Evolutionary conservation across 2,888 invertebrate genomes (phyloP), one percentile per base, ranked within the genome.

Genomic region (Eilema sororculum): DNA sequence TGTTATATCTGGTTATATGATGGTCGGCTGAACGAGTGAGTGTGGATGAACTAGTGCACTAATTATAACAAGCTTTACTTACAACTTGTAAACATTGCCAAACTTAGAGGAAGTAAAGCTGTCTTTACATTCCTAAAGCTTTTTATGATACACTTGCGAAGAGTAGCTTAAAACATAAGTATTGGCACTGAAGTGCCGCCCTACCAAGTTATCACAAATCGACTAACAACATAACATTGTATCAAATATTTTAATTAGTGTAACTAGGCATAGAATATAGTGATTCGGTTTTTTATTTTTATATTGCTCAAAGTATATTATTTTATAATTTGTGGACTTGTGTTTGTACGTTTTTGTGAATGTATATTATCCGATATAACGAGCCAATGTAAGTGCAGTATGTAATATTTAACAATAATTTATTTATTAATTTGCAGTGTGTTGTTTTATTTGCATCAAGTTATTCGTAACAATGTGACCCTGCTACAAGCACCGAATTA

Each of bases 351-450:
- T 92, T 91, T 93, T 91, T 87, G 80, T 82, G 82, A 82, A 89
- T 93, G 92, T 94, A 91, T 93, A 91, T 87, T 92, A 86, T 91
- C 90, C 86, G 90, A 89, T 91, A 90, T 93, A 94, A 90, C 90
- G 92, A 91, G 89, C 92, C 92, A 89, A 88, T 93, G 90, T 94
- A 93, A 92, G 93, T 91, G 94, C 93, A 93, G 93, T 94, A 93
- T 93, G 92, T 93, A 89, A 93, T 94, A 94, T 94, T 93, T 91
- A 94, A 94, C 93, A 93, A 95, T 94, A 94, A 95, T 95, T 95
- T 95, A 95, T 95, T 95, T 95, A 95, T 95, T 95, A 91, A 95
- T 95, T 95, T 95, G 95, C 94, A 81, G 82, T 82, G 68, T 80
- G 87, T 87, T 86, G 87, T 86, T 87, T 89, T 82, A 86, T 85